Evolutionary conservation across 2,113 vertebrate genomes (phyloP), one percentile per base, ranked within the genome.

Genomic region (Sialia sialis): DNA sequence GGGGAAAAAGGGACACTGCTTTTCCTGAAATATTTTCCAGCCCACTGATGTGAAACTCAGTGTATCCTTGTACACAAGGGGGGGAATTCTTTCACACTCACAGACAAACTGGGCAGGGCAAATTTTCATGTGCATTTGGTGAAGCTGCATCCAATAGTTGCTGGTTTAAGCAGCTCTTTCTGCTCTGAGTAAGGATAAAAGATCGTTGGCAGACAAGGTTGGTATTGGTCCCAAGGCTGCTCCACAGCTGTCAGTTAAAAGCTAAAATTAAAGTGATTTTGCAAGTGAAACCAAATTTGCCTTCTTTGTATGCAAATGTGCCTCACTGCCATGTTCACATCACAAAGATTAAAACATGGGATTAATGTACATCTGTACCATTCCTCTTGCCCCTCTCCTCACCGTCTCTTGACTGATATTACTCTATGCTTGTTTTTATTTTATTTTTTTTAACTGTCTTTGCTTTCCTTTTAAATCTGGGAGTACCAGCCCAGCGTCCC

Each of bases 51-150:
- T 63, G 51, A 95, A 75, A 41, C 16, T 8, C 26, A 19, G 14
- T 29, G 32, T 16, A 21, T 55, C 18, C 4, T 55, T 70, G 3
- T 20, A 11, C 44, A 49, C 1, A 5, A 34, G 0, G 0, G 17
- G 43, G 30, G 54, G 29, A 59, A 34, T 39, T 64, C 55, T 74
- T 74, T 62, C 54, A n/a, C 16, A 8, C 9, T 63, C 38, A 34
- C 26, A 26, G 41, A 6, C 13, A 38, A 29, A 20, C 4, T 13
- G 48, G 38, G 52, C 34, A 43, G 85, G 60, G 44, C 3, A n/a
- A 59, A 72, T 2, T 9, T 46, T 78, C 0, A 0, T 0, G 0
- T 56, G 30, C 5, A 2, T 76, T 83, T 69, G 32, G 51, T 66
- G 77, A 54, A 54, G 59, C 8, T 66, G 17, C 11, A 60, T 32